Evolutionary conservation across 2,113 vertebrate species (phyloP).

Genomic region (Dasypus novemcinctus): DNA sequence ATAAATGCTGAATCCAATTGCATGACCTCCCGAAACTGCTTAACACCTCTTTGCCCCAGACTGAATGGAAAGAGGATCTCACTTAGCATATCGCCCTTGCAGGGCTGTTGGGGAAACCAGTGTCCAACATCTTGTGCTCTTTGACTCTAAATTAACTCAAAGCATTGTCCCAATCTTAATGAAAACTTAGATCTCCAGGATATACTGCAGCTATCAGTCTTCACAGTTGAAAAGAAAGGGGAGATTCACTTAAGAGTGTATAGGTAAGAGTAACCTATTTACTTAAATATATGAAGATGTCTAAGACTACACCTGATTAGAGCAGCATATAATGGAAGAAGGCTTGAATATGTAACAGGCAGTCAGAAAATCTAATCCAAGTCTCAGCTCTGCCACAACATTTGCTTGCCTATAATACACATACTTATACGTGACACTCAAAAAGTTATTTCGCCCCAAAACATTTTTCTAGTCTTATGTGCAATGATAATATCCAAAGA

Average conservation of each 20-base stretch:
- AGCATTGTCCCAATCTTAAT: slow-evolving; percentile 5
- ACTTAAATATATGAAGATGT: neutral
- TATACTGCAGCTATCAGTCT: slow-evolving; percentile 2
- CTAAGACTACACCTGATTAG: neutral
- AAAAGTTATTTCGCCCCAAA: neutral
- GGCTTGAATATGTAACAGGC: neutral
- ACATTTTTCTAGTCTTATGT: neutral
- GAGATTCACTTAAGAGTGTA: neutral
- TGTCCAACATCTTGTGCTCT: neutral
- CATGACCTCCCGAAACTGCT: neutral
- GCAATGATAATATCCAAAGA: neutral
- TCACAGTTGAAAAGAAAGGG: neutral
- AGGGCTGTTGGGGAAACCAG: neutral
- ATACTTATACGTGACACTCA: neutral
- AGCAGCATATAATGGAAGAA: neutral
- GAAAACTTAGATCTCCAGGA: slow-evolving; percentile 32
- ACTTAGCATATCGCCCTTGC: neutral
- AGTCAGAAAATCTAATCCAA: neutral
- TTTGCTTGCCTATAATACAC: neutral
- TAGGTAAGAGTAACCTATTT: neutral
- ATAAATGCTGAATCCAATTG: slow-evolving; percentile 23
- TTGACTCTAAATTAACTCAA: slow-evolving; percentile 5
- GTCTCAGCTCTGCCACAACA: slow-evolving; percentile 5
- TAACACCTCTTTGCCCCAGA: neutral
- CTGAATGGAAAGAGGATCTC: neutral